A percentile compares a stretch with the other conserved stretches of the same genome.
phyloP scores from a whole-genome alignment of 2,888 invertebrate genomes.

The Erpobdella octoculata region DNA sequence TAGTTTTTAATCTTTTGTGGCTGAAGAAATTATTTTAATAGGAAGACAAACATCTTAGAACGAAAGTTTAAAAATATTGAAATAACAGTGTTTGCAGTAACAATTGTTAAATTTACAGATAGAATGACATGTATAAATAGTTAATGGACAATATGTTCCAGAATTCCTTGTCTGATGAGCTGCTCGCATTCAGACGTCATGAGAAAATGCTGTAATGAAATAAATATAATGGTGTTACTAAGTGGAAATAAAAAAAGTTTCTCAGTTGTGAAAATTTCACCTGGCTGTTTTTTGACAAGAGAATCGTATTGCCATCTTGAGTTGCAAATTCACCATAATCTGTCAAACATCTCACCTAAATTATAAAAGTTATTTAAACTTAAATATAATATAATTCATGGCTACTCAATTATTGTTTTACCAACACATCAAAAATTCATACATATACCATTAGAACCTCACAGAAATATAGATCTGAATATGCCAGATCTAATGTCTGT shows the following conservation, averaged over 20 bases:
- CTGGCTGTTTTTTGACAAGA: slow-evolving; percentile 79
- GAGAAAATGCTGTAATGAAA: slow-evolving; percentile 63
- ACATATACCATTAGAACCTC: too few relatives aligned
- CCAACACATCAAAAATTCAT: too few relatives aligned
- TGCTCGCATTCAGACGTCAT: slow-evolving; percentile 81
- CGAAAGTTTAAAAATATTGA: background rate
- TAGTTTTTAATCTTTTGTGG: too few relatives aligned
- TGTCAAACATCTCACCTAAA: slow-evolving; percentile 69
- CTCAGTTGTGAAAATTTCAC: slow-evolving; percentile 40
- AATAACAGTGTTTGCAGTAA: background rate
- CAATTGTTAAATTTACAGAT: background rate
- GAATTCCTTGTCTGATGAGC: slow-evolving; percentile 76
- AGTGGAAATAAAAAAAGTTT: background rate
- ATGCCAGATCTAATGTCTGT: too few relatives aligned
- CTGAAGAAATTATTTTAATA: too few relatives aligned
- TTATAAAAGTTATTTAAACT: too few relatives aligned
- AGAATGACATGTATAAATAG: background rate
- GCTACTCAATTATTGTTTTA: too few relatives aligned
- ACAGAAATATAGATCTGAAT: too few relatives aligned
- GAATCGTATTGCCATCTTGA: slow-evolving; percentile 81
- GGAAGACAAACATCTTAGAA: background rate
- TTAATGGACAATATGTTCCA: slow-evolving; percentile 46
- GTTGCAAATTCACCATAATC: slow-evolving; percentile 90
- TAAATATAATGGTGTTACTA: background rate
- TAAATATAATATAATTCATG: too few relatives aligned